Conservation (phyloP, 1,140 invertebrate genomes). For the Bombus consobrinus region DNA sequence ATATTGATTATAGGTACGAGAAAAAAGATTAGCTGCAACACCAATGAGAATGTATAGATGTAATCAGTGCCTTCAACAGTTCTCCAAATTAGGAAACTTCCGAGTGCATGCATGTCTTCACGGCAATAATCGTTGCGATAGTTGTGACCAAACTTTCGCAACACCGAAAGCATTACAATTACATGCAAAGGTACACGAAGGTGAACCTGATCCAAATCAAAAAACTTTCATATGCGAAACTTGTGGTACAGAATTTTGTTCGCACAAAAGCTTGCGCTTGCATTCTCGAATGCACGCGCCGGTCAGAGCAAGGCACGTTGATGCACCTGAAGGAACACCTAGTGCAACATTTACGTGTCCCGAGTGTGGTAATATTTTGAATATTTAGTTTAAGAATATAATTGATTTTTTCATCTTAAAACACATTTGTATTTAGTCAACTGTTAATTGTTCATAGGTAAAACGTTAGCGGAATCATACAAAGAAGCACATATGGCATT, state of each 20-base stretch:
- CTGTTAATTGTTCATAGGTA: constrained; percentile 73
- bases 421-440: neutral
- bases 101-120: constrained; percentile 76
- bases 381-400: neutral
- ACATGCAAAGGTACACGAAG: constrained; percentile 77
- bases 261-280: constrained; percentile 87
- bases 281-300: constrained; percentile 89
- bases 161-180: constrained; percentile 76
- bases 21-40: constrained; percentile 68
- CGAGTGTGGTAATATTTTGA: constrained; percentile 76
- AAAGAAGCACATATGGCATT: constrained; percentile 86
- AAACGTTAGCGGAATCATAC: constrained; percentile 85
- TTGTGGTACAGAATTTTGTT: constrained; percentile 87
- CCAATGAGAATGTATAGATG: constrained; percentile 76
- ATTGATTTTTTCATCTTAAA: constrained; percentile 18
- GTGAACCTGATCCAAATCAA: constrained; percentile 67
- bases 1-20: constrained; percentile 66
- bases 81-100: constrained; percentile 76
- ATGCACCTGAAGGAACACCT: constrained; percentile 81
- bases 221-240: constrained; percentile 83
- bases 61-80: constrained; percentile 78
- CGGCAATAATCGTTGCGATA: constrained; percentile 77
- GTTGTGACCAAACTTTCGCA: constrained; percentile 78
- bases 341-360: constrained; percentile 76
- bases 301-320: constrained; percentile 84